Conservation (phyloP, 2,113 vertebrate species). For the Mus musculus region DNA sequence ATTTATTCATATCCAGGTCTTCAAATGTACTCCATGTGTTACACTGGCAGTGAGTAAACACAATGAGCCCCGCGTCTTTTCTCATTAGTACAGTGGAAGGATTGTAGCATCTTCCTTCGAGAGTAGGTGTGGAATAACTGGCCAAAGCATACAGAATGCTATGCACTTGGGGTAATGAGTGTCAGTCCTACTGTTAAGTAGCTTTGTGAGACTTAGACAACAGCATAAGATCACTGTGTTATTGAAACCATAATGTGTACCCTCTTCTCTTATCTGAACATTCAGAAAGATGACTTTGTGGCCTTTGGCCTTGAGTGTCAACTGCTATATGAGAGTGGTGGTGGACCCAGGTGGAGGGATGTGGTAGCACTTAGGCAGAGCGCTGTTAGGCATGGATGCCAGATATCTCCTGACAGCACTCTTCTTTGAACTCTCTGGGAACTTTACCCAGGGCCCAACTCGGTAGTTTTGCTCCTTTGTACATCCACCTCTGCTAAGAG, state of each 20-base stretch:
- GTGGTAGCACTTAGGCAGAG: background rate
- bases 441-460: background rate
- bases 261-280: background rate
- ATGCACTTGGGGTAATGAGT: too few species aligned
- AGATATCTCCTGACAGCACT: fast-evolving
- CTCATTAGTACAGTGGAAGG: background rate
- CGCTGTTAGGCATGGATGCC: background rate
- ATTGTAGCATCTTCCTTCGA: background rate
- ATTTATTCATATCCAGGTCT: background rate
- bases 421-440: background rate
- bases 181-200: fast-evolving
- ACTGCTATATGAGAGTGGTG: background rate
- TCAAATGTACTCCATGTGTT: background rate
- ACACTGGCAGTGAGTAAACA: background rate
- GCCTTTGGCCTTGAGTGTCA: background rate
- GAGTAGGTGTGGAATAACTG: background rate
- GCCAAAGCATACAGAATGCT: too few species aligned
- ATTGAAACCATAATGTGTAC: background rate
- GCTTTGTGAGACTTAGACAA: background rate
- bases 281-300: background rate
- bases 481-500: background rate
- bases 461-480: background rate
- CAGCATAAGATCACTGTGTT: background rate
- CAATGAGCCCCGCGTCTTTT: background rate
- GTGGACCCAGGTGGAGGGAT: background rate